phyloP scores from a whole-genome alignment of 1,140 invertebrate genomes.

The Calosoma granatense region DNA sequence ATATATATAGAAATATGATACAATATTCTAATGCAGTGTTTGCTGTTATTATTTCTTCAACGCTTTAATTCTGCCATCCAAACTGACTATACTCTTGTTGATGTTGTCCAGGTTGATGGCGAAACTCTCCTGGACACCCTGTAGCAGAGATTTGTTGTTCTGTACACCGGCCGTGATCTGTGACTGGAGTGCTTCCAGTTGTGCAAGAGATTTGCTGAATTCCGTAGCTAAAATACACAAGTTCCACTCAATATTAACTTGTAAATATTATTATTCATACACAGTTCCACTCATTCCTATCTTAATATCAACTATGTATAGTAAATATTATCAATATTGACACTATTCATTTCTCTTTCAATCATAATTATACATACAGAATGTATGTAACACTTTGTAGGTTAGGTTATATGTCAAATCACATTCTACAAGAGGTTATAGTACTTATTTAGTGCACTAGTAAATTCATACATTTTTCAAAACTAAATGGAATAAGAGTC shows the following conservation, averaged over 20 bases:
- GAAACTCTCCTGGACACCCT: slow-evolving; percentile 72
- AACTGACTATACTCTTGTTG: slow-evolving; percentile 59
- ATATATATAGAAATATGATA: too few relatives aligned
- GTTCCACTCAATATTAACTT: background rate
- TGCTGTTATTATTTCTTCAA: slow-evolving; percentile 37
- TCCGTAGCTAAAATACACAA: slow-evolving; percentile 58
- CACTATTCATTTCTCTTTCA: too few relatives aligned
- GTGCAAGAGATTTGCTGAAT: slow-evolving; percentile 72
- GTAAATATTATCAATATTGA: too few relatives aligned
- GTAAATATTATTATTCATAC: too few relatives aligned
- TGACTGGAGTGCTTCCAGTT: slow-evolving; percentile 71
- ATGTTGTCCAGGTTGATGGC: slow-evolving; percentile 63
- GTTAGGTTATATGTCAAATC: too few relatives aligned
- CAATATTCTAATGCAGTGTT: too few relatives aligned
- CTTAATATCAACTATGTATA: background rate
- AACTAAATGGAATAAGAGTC: too few relatives aligned
- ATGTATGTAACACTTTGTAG: too few relatives aligned
- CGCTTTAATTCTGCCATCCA: slow-evolving; percentile 60
- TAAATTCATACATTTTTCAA: too few relatives aligned
- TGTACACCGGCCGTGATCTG: slow-evolving; percentile 61
- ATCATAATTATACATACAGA: too few relatives aligned
- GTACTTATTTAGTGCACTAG: too few relatives aligned
- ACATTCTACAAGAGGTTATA: too few relatives aligned
- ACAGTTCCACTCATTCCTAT: slow-evolving; percentile 1
- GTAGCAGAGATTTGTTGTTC: slow-evolving; percentile 65